Conservation (phyloP, 2,888 invertebrate genomes). For the Gerris lacustris region DNA sequence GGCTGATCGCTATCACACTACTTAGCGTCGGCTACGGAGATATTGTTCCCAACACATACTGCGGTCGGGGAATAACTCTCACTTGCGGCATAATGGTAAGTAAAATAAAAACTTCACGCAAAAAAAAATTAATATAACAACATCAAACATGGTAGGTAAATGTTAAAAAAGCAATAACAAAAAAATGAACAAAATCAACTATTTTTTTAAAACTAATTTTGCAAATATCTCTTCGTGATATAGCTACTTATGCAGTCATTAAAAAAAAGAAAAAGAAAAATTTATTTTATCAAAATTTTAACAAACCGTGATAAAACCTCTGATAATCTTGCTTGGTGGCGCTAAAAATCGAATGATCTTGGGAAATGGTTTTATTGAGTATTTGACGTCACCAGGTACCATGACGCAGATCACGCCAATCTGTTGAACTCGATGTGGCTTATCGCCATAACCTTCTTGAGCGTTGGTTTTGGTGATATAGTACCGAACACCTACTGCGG, state of each 20-base stretch:
- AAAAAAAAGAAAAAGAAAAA: too few species aligned
- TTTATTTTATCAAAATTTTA: neutral
- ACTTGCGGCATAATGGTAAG: slow-evolving; percentile 99
- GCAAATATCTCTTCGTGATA: too few species aligned
- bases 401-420: slow-evolving; percentile 97
- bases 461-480: slow-evolving; percentile 99
- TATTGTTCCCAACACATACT: slow-evolving; percentile 99
- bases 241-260: neutral
- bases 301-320: neutral
- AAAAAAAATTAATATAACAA: too few species aligned
- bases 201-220: too few species aligned
- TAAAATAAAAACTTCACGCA: slow-evolving; percentile 12
- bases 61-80: slow-evolving; percentile 97
- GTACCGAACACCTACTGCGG: slow-evolving; percentile 99
- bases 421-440: slow-evolving; percentile 99
- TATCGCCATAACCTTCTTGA: slow-evolving; percentile 99
- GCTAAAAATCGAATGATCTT: neutral
- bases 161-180: too few species aligned
- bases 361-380: neutral
- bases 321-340: neutral
- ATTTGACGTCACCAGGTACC: slow-evolving; percentile 55
- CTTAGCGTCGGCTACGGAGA: slow-evolving; percentile 99
- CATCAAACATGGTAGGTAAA: too few species aligned
- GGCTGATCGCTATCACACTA: slow-evolving; percentile 99
- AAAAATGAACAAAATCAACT: too few species aligned